Conservation (phyloP, 1,140 invertebrate species). For the Camponotus pennsylvanicus region DNA sequence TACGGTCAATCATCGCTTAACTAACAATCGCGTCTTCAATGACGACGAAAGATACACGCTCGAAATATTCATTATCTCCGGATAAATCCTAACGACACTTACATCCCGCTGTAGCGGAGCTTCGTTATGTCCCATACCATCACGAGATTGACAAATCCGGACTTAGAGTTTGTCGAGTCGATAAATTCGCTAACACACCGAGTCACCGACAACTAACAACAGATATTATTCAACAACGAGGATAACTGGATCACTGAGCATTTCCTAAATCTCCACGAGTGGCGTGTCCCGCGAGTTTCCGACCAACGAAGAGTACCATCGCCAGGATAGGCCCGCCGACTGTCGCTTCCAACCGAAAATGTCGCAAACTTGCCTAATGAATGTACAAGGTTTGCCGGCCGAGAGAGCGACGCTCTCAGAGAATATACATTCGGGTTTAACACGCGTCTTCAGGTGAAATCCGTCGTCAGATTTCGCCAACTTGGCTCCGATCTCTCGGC, state of each 20-base stretch:
- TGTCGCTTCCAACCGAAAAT: conserved; percentile 36
- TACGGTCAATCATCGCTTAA: conserved; percentile 2
- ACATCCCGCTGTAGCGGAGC: not conserved
- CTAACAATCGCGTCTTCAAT: conserved; percentile 1
- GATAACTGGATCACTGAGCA: conserved; percentile 50
- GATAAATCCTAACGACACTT: conserved; percentile 35
- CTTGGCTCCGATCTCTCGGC: conserved; percentile 52
- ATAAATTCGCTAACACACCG: conserved; percentile 37
- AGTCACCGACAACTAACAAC: conserved; percentile 51
- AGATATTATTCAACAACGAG: conserved; percentile 54
- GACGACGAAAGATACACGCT: not conserved
- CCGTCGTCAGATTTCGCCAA: conserved; percentile 65
- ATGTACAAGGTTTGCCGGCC: conserved; percentile 67
- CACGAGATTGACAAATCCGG: conserved; percentile 55
- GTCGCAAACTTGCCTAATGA: conserved; percentile 70
- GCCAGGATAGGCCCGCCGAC: conserved; percentile 17
- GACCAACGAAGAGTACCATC: not conserved
- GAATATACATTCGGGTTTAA: not conserved
- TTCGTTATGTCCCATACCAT: not conserved
- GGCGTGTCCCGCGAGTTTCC: conserved; percentile 13
- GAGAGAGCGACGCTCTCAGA: conserved; percentile 45
- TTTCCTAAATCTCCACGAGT: conserved; percentile 20
- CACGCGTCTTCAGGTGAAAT: conserved; percentile 56
- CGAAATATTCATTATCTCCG: conserved; percentile 44
- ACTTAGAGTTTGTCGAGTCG: conserved; percentile 48